Evolutionary conservation across 2,888 invertebrate genomes (phyloP), one percentile per base, ranked within the genome.

Genomic region (Sturmia bella): DNA sequence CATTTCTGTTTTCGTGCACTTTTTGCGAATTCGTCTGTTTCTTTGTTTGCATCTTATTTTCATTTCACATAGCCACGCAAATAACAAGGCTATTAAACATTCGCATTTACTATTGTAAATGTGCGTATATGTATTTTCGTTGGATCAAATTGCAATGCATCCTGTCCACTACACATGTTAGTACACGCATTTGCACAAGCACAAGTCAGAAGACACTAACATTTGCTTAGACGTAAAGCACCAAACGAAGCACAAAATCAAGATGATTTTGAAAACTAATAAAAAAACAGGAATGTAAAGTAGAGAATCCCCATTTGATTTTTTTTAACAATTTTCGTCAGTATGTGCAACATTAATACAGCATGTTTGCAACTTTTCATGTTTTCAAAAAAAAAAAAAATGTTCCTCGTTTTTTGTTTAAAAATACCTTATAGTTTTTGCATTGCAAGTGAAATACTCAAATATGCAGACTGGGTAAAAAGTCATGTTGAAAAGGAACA

Each of bases 121-220:
- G 39, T 9, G 19, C 9, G 24, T 32, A 7, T 48, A 11, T 13
- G 11, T 17, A 12, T 27, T 9, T 17, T 17, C 41, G 6, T 12
- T 59, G 41, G 27, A 57, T 66, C 57, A 69, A 79, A 68, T 84
- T 78, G 82, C 74, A 72, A 52, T 74, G 69, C 57, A 64, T 74
- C 39, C 69, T 82, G 81, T 82, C 77, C 84, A 79, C 66, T 84
- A 79, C 83, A 79, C 83, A 78, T 80, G 85, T 83, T 84, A 72
- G 73, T 32, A 54, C 21, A 41, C 39, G 37, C 56, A 59, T 13
- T 27, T 52, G 45, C 12, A 45, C 54, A 66, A n/a, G 37, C 27
- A 50, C 64, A 56, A 64, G 63, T 41, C 12, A 11, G n/a, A n/a
- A n/a, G n/a, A 61, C 19, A 54, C 57, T 27, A 12, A 43, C 43